These are phyloP conservation scores for Ophion obscuratus DNA, from an alignment of 2,888 invertebrate genomes.

Conservation along the genomic window DNA sequence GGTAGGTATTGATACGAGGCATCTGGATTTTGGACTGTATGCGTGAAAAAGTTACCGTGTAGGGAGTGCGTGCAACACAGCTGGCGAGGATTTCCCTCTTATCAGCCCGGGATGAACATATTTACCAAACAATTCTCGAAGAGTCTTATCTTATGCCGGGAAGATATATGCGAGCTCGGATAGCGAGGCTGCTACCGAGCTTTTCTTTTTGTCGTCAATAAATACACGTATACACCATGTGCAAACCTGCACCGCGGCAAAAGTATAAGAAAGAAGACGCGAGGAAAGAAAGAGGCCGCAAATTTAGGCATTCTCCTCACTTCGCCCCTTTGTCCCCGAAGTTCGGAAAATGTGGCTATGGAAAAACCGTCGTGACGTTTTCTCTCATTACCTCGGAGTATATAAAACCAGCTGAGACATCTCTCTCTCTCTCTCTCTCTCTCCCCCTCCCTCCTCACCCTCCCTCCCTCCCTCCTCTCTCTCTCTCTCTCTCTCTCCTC, in stretches of 20 bases:
- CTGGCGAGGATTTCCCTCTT: constrained; percentile 66
- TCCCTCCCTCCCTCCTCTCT: background rate
- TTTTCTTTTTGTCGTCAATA: constrained; percentile 42
- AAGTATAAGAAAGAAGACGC: constrained; percentile 1
- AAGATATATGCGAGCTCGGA: constrained; percentile 63
- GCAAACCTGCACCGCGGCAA: background rate
- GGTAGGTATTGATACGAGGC: too few species aligned
- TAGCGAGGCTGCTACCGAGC: constrained; percentile 36
- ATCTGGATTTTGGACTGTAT: too few species aligned
- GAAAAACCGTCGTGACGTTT: constrained; percentile 31
- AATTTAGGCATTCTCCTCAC: constrained; percentile 31
- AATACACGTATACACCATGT: constrained; percentile 14
- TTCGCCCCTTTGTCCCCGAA: background rate
- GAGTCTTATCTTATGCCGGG: constrained; percentile 63
- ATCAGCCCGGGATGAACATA: constrained; percentile 67
- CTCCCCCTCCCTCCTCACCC: background rate
- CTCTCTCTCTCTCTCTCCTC: too few species aligned
- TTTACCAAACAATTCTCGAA: constrained; percentile 69
- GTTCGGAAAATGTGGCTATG: constrained; percentile 28
- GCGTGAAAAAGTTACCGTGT: background rate
- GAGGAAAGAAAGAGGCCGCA: constrained; percentile 8
- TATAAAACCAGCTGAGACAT: constrained; percentile 6
- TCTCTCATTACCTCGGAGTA: constrained; percentile 37
- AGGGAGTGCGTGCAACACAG: constrained; percentile 14
- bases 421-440: constrained; percentile 27